phyloP scores from a whole-genome alignment of 2,797 vertebrate genomes.

The Masticophis lateralis region DNA sequence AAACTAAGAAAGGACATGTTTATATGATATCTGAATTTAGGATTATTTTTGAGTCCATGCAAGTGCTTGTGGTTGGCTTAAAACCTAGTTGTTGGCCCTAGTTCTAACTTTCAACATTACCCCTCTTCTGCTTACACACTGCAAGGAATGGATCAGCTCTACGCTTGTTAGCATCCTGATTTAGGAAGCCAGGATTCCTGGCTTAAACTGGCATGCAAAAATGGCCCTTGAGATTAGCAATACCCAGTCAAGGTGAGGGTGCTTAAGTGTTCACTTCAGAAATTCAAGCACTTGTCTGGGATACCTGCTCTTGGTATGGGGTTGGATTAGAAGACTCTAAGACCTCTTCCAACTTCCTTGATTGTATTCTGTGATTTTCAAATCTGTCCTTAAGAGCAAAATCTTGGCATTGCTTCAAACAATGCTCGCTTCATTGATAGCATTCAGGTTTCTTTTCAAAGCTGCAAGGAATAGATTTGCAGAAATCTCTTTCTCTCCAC shows the following conservation, averaged over 20 bases:
- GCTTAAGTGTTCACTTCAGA: constrained; percentile 8
- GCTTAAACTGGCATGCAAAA: neutral
- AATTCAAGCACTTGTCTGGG: constrained; percentile 24
- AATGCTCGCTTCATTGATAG: neutral
- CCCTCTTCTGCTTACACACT: neutral
- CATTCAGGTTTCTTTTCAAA: constrained; percentile 8
- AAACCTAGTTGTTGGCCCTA: neutral
- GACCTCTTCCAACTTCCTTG: neutral
- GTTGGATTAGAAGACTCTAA: neutral
- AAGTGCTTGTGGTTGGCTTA: neutral
- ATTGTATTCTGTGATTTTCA: neutral
- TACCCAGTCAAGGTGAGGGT: neutral
- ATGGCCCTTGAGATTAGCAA: neutral
- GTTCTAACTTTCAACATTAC: neutral
- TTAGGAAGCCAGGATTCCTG: neutral
- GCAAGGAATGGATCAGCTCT: neutral
- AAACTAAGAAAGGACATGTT: neutral
- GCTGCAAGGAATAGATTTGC: neutral
- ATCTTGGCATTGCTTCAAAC: neutral
- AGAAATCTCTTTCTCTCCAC: neutral
- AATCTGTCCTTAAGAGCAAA: constrained; percentile 26
- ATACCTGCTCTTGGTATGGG: neutral
- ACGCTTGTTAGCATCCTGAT: neutral
- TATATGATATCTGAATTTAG: neutral
- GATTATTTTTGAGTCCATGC: neutral